Conservation (phyloP, 2,797 vertebrate genomes). For the Channallabes apus region DNA sequence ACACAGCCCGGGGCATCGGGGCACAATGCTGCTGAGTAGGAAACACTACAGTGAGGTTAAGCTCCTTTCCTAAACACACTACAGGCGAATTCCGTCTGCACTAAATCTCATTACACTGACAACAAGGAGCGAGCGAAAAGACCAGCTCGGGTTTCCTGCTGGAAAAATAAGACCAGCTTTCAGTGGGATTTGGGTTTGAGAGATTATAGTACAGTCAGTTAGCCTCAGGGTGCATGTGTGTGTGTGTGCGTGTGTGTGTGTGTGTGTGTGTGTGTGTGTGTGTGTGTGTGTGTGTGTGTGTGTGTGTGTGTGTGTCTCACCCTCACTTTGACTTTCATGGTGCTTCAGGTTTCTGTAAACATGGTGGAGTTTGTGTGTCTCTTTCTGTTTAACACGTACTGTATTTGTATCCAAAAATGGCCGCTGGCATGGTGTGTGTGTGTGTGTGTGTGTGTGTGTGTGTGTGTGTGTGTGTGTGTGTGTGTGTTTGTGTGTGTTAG, state of each 20-base stretch:
- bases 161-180: constrained; percentile 29
- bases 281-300: constrained; percentile 1
- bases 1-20: not conserved
- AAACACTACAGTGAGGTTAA: constrained; percentile 23
- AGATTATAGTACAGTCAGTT: constrained; percentile 51
- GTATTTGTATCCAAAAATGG: constrained; percentile 21
- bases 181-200: constrained; percentile 35
- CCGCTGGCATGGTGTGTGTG: constrained; percentile 53
- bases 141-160: not conserved
- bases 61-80: constrained; percentile 39
- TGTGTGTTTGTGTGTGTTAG: constrained; percentile 5
- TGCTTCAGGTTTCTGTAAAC: constrained; percentile 34
- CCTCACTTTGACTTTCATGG: constrained; percentile 30
- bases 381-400: constrained; percentile 19
- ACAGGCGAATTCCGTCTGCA: constrained; percentile 63
- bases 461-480: constrained; percentile 30
- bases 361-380: constrained; percentile 6
- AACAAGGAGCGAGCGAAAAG: constrained; percentile 46
- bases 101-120: constrained; percentile 67
- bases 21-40: not conserved
- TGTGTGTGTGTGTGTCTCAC: constrained; percentile 26
- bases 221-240: constrained; percentile 38
- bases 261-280: no score
- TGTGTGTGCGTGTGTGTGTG: no score
- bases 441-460: constrained; percentile 34